These are phyloP conservation scores for Andrena haemorrhoa DNA, from an alignment of 2,888 invertebrate species.

Conservation along the genomic window DNA sequence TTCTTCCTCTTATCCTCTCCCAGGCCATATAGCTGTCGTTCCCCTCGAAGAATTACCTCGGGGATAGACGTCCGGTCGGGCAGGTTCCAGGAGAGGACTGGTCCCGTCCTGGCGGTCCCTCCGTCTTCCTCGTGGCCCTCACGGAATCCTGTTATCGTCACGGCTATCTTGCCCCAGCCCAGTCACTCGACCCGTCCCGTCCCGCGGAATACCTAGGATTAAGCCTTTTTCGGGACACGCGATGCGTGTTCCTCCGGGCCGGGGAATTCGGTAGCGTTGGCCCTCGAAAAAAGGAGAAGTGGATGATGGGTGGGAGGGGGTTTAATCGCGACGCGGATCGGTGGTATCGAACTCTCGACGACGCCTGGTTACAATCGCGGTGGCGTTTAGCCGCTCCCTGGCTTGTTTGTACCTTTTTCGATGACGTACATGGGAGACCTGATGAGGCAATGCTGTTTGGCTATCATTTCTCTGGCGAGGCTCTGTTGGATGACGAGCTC, in stretches of 20 bases:
- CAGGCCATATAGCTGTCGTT: slow-evolving; percentile 55
- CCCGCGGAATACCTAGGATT: slow-evolving; percentile 70
- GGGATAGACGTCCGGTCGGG: slow-evolving; percentile 71
- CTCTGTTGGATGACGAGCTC: too few species aligned
- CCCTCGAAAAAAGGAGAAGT: slow-evolving; percentile 3
- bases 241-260: slow-evolving; percentile 48
- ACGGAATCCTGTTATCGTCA: slow-evolving; percentile 76
- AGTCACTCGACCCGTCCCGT: slow-evolving; percentile 60
- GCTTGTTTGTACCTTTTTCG: too few species aligned
- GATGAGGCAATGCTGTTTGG: too few species aligned
- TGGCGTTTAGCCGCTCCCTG: too few species aligned
- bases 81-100: slow-evolving; percentile 71
- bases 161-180: slow-evolving; percentile 69
- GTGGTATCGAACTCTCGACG: slow-evolving; percentile 11
- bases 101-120: slow-evolving; percentile 63
- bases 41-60: slow-evolving; percentile 65
- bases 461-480: too few species aligned
- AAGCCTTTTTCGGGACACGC: slow-evolving; percentile 70
- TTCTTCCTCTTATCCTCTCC: slow-evolving; percentile 29
- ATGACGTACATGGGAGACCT: too few species aligned
- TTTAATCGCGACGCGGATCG: slow-evolving; percentile 23
- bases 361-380: background rate
- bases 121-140: slow-evolving; percentile 67
- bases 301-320: background rate
- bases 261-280: slow-evolving; percentile 52